Percentiles rank a stretch among this genome's conserved stretches.
Evolutionary conservation across 2,888 invertebrate species (phyloP).

Genomic region (Ecdyonurus torrentis): DNA sequence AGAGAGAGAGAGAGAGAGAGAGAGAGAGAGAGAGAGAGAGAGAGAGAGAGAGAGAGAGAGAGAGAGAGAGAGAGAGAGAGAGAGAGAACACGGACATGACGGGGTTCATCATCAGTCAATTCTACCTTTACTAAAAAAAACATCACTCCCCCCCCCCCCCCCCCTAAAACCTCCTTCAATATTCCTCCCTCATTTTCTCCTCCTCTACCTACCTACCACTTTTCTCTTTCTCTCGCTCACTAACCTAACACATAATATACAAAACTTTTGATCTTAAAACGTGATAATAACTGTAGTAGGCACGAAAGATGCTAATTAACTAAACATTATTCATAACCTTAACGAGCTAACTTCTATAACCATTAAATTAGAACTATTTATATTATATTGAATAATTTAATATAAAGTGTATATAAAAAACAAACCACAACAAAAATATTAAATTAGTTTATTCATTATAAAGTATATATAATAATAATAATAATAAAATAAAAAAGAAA

Average conservation of each 20-base stretch:
- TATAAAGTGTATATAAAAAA: too few species aligned
- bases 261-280: background rate
- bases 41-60: background rate
- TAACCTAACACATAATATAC: background rate
- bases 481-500: too few species aligned
- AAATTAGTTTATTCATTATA: too few species aligned
- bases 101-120: slow-evolving; percentile 1
- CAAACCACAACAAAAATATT: too few species aligned
- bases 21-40: background rate
- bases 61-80: background rate
- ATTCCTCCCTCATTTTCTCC: too few species aligned
- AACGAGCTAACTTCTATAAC: slow-evolving; percentile 7
- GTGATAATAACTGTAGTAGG: background rate
- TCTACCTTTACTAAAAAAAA: too few species aligned
- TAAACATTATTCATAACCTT: slow-evolving; percentile 9
- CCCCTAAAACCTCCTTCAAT: too few species aligned
- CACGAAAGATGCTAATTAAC: slow-evolving; percentile 10
- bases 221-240: background rate
- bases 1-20: background rate
- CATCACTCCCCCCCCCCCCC: too few species aligned
- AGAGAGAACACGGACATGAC: background rate
- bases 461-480: too few species aligned
- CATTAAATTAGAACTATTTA: too few species aligned
- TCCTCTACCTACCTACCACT: background rate
- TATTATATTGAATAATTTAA: background rate